Evolutionary conservation across 2,113 vertebrate species (phyloP).

Genomic region (Sander lucioperca): DNA sequence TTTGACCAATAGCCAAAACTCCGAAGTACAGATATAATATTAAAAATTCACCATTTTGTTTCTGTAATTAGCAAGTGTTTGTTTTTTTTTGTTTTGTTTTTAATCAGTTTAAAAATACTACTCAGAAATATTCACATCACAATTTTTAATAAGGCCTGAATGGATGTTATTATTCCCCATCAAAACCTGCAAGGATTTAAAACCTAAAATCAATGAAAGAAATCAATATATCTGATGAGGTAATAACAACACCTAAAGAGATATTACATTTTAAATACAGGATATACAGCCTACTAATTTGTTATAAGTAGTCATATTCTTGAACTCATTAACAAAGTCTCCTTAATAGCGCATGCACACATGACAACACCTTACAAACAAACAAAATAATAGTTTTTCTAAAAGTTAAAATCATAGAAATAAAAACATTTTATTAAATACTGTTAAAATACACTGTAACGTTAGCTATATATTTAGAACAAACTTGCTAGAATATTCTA

Average conservation of each 20-base stretch:
- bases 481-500: constrained; percentile 77
- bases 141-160: not conserved
- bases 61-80: not conserved
- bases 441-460: too few species aligned
- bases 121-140: not conserved
- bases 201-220: not conserved
- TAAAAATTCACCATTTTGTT: too few species aligned
- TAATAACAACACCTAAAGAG: not conserved
- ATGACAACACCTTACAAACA: not conserved
- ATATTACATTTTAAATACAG: not conserved
- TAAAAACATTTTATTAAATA: too few species aligned
- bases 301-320: not conserved
- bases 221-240: not conserved
- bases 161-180: not conserved
- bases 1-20: not conserved
- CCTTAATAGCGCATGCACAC: not conserved
- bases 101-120: too few species aligned
- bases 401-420: too few species aligned
- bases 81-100: not conserved
- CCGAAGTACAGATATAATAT: not conserved
- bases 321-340: not conserved
- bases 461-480: too few species aligned
- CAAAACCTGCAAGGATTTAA: not conserved
- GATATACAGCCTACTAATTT: not conserved
- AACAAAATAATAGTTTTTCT: too few species aligned